These are phyloP conservation scores for Catotricha subobsoleta DNA, from an alignment of 2,888 invertebrate genomes.

Conservation along the genomic window DNA sequence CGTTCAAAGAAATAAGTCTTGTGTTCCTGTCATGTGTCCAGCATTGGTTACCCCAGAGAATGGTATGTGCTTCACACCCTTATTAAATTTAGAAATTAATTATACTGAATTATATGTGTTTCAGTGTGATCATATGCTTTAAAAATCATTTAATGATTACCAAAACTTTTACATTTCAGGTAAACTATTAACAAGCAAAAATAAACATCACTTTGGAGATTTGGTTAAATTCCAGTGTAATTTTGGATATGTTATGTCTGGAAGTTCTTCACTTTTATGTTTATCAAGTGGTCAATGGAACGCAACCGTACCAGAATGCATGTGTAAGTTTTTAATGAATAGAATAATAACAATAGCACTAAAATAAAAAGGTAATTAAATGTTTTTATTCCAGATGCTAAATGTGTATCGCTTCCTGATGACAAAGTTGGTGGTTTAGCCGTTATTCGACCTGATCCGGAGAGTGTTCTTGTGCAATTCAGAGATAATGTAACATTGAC, in stretches of 20 bases:
- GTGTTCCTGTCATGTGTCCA: conserved; percentile 85
- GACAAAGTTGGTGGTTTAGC: conserved; percentile 72
- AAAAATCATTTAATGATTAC: no score
- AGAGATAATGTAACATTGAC: conserved; percentile 76
- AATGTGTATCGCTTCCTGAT: conserved; percentile 76
- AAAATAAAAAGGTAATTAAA: background rate
- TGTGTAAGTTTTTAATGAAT: conserved; percentile 46
- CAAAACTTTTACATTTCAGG: conserved; percentile 29
- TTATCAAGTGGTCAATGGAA: conserved; percentile 86
- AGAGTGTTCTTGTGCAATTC: conserved; percentile 72
- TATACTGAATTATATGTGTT: background rate
- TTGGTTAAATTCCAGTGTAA: conserved; percentile 81
- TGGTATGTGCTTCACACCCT: conserved; percentile 9
- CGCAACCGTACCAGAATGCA: conserved; percentile 80
- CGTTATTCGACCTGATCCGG: conserved; percentile 59
- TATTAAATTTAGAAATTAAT: no score
- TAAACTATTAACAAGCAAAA: conserved; percentile 60
- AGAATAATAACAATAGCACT: background rate
- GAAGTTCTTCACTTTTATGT: conserved; percentile 70
- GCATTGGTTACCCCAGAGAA: conserved; percentile 59
- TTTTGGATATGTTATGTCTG: conserved; percentile 85
- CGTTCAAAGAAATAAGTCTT: conserved; percentile 82
- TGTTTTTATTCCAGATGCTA: conserved; percentile 67
- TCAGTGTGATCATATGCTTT: no score
- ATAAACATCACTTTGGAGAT: conserved; percentile 75